These are phyloP conservation scores for Sebastes iracundus DNA, from an alignment of 2,797 vertebrate genomes.

Conservation along the genomic window DNA sequence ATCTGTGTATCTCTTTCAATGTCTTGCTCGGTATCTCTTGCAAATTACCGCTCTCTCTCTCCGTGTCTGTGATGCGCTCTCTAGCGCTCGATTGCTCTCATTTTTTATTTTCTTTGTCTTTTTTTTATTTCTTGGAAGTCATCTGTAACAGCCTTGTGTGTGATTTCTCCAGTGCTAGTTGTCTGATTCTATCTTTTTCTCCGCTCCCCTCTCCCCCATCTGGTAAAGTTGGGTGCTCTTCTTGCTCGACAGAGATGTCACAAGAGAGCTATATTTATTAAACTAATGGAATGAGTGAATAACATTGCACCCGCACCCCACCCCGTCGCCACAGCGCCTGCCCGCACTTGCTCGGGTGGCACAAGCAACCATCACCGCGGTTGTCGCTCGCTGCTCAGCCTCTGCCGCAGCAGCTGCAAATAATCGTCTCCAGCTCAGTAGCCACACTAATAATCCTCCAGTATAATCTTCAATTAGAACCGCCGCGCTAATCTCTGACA, in stretches of 20 bases:
- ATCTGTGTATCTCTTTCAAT: constrained; percentile 43
- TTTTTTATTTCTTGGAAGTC: constrained; percentile 55
- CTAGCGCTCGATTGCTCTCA: constrained; percentile 27
- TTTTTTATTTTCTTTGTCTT: constrained; percentile 44
- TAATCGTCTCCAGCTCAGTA: constrained; percentile 84
- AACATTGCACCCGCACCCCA: constrained; percentile 52
- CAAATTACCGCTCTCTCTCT: constrained; percentile 44
- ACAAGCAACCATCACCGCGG: constrained; percentile 43
- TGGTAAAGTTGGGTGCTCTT: constrained; percentile 52
- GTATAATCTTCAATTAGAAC: constrained; percentile 87
- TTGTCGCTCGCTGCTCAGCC: constrained; percentile 49
- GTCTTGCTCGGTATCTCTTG: neutral
- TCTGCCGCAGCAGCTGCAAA: constrained; percentile 70
- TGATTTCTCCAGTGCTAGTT: constrained; percentile 43
- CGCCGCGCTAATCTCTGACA: constrained; percentile 77
- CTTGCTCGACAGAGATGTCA: constrained; percentile 68
- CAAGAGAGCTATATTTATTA: constrained; percentile 73
- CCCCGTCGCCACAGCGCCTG: constrained; percentile 26
- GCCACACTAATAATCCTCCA: constrained; percentile 84
- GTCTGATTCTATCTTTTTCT: constrained; percentile 52
- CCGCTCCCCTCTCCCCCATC: neutral
- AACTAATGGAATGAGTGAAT: constrained; percentile 80
- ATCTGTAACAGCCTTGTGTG: constrained; percentile 41
- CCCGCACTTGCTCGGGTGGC: constrained; percentile 40
- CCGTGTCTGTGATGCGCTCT: constrained; percentile 26